Percentiles rank a stretch among this genome's conserved stretches.
These are phyloP conservation scores for Andrena bucephala DNA, from an alignment of 2,888 invertebrate genomes.

Conservation along the genomic window DNA sequence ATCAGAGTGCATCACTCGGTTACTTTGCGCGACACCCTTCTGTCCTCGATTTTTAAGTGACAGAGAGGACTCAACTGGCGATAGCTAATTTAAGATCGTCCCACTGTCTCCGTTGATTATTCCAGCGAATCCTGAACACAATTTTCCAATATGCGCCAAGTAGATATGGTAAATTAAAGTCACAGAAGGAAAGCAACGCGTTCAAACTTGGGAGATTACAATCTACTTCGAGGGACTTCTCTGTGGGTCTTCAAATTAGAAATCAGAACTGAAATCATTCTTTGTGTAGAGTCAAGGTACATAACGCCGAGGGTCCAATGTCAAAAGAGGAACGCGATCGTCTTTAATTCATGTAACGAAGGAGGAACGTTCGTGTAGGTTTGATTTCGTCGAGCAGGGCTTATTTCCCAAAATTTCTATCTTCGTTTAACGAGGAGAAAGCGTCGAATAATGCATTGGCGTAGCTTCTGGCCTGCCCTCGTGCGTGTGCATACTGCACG, in stretches of 20 bases:
- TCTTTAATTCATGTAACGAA: no score
- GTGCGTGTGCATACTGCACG: constrained; percentile 64
- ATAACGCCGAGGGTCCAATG: neutral
- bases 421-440: constrained; percentile 29
- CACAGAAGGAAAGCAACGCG: no score
- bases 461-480: constrained; percentile 50
- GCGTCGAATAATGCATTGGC: constrained; percentile 38
- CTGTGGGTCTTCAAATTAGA: neutral
- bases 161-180: no score
- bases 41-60: constrained; percentile 63
- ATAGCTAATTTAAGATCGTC: constrained; percentile 56
- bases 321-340: neutral
- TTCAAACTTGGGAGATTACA: neutral
- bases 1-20: constrained; percentile 31
- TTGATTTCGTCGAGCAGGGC: neutral
- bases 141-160: neutral
- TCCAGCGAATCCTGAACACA: neutral
- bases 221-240: neutral
- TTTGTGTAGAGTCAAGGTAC: constrained; percentile 1
- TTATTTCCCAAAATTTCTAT: neutral
- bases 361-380: neutral
- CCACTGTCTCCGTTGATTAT: constrained; percentile 30
- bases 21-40: constrained; percentile 52
- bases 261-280: neutral
- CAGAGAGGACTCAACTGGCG: constrained; percentile 45